Conservation (phyloP, 2,113 vertebrate genomes). For the Semnornis frantzii region DNA sequence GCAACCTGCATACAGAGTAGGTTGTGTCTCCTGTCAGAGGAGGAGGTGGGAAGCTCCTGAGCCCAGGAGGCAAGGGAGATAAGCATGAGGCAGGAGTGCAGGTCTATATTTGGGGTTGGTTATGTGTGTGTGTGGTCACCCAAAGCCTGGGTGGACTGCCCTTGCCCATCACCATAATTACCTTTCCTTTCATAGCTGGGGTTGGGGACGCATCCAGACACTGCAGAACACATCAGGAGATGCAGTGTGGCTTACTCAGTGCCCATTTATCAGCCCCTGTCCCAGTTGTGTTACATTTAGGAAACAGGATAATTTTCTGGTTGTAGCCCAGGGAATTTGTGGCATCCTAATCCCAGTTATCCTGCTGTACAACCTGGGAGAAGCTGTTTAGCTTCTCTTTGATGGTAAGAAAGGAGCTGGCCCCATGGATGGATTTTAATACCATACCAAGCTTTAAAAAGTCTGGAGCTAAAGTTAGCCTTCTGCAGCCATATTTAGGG, state of each 20-base stretch:
- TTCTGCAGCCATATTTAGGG: constrained; percentile 40
- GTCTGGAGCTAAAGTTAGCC: constrained; percentile 46
- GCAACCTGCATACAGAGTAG: not conserved
- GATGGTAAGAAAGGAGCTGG: constrained; percentile 52
- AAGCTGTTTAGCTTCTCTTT: constrained; percentile 60
- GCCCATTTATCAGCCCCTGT: constrained; percentile 66
- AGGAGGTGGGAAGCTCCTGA: not conserved
- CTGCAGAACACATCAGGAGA: constrained; percentile 66
- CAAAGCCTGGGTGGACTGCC: constrained; percentile 63
- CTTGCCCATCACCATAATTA: constrained; percentile 68
- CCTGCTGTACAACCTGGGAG: constrained; percentile 40
- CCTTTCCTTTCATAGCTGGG: constrained; percentile 68
- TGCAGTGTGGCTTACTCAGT: constrained; percentile 60
- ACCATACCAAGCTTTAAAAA: constrained; percentile 37
- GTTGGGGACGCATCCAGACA: constrained; percentile 54
- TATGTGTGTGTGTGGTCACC: constrained; percentile 63
- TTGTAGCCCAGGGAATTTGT: constrained; percentile 63
- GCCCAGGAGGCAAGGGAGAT: constrained; percentile 30
- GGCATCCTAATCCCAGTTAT: constrained; percentile 67
- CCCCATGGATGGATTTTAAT: constrained; percentile 39
- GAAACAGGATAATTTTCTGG: constrained; percentile 65
- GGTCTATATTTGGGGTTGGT: constrained; percentile 36
- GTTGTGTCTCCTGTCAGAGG: not conserved
- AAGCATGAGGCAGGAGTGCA: constrained; percentile 25
- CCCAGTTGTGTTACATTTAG: constrained; percentile 64